Evolutionary conservation across 2,888 invertebrate genomes (phyloP), one percentile per base, ranked within the genome.

Genomic region (Scrobipalpa atriplicella): DNA sequence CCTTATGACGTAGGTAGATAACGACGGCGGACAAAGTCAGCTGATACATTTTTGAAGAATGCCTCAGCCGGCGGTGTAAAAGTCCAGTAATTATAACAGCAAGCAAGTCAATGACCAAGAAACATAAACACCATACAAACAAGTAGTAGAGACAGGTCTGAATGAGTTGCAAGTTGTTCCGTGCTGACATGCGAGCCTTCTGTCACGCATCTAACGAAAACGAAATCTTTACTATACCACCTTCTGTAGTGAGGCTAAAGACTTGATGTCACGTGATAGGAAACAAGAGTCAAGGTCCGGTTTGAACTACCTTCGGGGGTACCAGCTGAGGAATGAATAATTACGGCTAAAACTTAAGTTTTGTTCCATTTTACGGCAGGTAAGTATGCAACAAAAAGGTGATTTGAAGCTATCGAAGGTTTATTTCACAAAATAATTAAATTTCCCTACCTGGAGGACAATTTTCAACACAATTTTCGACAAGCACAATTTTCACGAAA

Each of bases 191-290:
- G 84, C 83, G 79, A 83, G 74, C 70, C 56, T 64, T 61, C 68
- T 84, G 85, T 84, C 85, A 86, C 85, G 85, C 85, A 84, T 84
- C 79, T 69, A 80, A 77, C 75, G 80, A 81, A 81, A 83, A 77
- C 84, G 80, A 80, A 71, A 78, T 77, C 79, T 74, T 67, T 69
- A 69, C 70, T 69, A 66, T 62, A 67, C 64, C 66, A 68, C 64
- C 67, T 67, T 67, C 67, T 64, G 67, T 66, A 67, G 67, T 64
- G 67, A 66, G 67, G 62, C 68, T 68, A 70, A 72, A 72, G 71
- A 68, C 70, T 68, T 64, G 62, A 64, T 67, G 70, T 68, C 74
- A 73, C 73, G 73, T 68, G 70, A 71, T 68, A 68, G 66, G 68
- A 68, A 66, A 64, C 67, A 62, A 69, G 68, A 68, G 72, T 68